Conservation (phyloP, 2,113 vertebrate genomes). For the Bostrychus sinensis region DNA sequence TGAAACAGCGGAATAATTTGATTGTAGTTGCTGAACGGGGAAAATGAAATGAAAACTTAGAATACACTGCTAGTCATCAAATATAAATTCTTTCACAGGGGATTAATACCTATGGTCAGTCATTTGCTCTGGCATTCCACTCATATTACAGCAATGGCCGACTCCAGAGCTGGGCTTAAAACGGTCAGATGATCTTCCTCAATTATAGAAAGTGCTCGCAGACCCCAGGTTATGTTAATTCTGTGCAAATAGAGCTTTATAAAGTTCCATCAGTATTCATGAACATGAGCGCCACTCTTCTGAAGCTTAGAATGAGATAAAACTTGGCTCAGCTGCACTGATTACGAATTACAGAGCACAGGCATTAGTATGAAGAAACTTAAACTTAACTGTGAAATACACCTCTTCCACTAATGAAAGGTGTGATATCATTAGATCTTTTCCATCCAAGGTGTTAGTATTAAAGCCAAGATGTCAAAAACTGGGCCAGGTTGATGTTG, state of each 20-base stretch:
- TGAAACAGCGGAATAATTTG: too few relatives aligned
- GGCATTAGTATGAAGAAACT: constrained; percentile 32
- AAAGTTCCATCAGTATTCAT: constrained; percentile 67
- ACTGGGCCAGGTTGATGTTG: too few relatives aligned
- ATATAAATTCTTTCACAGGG: constrained; percentile 17
- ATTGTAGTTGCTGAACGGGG: constrained; percentile 6
- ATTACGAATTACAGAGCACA: constrained; percentile 33
- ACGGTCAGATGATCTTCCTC: constrained; percentile 32
- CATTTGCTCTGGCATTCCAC: constrained; percentile 10
- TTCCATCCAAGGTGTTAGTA: too few relatives aligned
- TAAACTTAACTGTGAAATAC: constrained; percentile 45
- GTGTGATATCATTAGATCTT: too few relatives aligned
- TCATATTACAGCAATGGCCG: constrained; percentile 31
- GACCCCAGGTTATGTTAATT: constrained; percentile 38
- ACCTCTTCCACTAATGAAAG: too few relatives aligned
- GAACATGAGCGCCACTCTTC: constrained; percentile 47
- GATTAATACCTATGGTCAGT: constrained; percentile 23
- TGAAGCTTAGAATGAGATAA: constrained; percentile 57
- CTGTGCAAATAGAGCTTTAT: constrained; percentile 40
- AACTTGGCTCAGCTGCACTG: constrained; percentile 32
- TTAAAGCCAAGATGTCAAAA: too few relatives aligned
- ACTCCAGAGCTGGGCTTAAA: constrained; percentile 33
- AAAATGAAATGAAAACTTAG: background rate
- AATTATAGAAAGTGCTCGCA: constrained; percentile 47
- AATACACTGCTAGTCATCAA: background rate